Percentiles rank a stretch among this genome's conserved stretches.
phyloP scores from a whole-genome alignment of 2,113 vertebrate genomes.

The Micronycteris hirsuta region DNA sequence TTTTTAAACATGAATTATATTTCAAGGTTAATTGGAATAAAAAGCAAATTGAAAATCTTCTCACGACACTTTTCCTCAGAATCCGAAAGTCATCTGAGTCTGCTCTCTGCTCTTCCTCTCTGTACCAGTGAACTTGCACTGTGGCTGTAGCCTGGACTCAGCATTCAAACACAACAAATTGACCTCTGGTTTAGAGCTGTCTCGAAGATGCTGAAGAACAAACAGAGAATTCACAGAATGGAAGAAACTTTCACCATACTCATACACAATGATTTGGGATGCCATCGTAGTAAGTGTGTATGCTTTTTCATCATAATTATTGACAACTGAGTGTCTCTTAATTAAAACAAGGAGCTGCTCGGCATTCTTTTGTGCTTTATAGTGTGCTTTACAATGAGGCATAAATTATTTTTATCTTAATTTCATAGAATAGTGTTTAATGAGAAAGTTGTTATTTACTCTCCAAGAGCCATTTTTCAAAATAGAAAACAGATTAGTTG shows the following conservation, averaged over 20 bases:
- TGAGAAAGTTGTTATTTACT: neutral
- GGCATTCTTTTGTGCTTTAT: neutral
- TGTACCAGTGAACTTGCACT: constrained; percentile 89
- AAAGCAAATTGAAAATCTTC: constrained; percentile 18
- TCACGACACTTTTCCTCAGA: constrained; percentile 87
- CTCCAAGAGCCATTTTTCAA: neutral
- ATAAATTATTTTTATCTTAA: constrained; percentile 7
- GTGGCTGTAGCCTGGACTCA: constrained; percentile 82
- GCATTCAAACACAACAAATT: constrained; percentile 89
- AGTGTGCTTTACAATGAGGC: neutral
- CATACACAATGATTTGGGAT: neutral
- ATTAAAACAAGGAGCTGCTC: neutral
- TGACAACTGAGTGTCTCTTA: neutral
- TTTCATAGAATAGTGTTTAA: neutral
- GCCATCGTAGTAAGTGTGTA: neutral
- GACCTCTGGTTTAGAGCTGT: constrained; percentile 85
- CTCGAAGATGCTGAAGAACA: constrained; percentile 84
- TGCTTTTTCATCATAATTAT: neutral
- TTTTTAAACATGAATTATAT: neutral
- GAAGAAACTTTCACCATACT: neutral
- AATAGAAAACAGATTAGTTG: neutral
- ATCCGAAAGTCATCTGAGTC: constrained; percentile 90
- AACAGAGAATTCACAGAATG: neutral
- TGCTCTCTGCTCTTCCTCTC: constrained; percentile 83
- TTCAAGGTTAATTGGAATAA: constrained; percentile 2